These are phyloP conservation scores for Arbacia lixula DNA, from an alignment of 53 echinoderm and acorn worm species.

Conservation along the genomic window DNA sequence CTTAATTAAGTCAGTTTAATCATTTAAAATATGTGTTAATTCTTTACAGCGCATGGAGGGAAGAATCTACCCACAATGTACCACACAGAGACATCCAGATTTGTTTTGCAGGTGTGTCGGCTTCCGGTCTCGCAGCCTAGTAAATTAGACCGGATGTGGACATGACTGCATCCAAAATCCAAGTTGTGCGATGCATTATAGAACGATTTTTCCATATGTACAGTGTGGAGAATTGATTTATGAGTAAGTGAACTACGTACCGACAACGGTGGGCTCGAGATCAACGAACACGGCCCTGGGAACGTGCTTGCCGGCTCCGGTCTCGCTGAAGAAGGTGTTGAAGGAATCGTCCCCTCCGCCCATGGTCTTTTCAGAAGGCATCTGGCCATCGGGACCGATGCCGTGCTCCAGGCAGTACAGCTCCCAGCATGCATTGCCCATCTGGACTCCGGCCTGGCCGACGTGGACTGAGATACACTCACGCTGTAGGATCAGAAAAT, in stretches of 20 bases:
- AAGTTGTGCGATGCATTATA: too few relatives aligned
- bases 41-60: too few relatives aligned
- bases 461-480: conserved; percentile 40
- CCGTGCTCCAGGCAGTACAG: conserved; percentile 84
- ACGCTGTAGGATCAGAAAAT: conserved; percentile 33
- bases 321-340: conserved; percentile 90
- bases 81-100: too few relatives aligned
- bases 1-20: too few relatives aligned
- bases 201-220: too few relatives aligned
- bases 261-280: conserved; percentile 66
- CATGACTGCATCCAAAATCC: too few relatives aligned
- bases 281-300: conserved; percentile 68
- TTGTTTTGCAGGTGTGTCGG: too few relatives aligned
- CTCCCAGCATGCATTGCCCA: conserved; percentile 93
- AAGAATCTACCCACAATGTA: too few relatives aligned
- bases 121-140: too few relatives aligned
- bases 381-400: conserved; percentile 92
- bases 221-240: too few relatives aligned
- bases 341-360: conserved; percentile 88
- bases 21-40: too few relatives aligned
- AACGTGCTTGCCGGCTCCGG: conserved; percentile 76
- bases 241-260: conserved; percentile 16
- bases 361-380: conserved; percentile 93
- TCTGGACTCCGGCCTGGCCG: conserved; percentile 91
- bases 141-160: too few relatives aligned